Evolutionary conservation across 2,113 vertebrate genomes (phyloP).

Genomic region (Ondatra zibethicus): DNA sequence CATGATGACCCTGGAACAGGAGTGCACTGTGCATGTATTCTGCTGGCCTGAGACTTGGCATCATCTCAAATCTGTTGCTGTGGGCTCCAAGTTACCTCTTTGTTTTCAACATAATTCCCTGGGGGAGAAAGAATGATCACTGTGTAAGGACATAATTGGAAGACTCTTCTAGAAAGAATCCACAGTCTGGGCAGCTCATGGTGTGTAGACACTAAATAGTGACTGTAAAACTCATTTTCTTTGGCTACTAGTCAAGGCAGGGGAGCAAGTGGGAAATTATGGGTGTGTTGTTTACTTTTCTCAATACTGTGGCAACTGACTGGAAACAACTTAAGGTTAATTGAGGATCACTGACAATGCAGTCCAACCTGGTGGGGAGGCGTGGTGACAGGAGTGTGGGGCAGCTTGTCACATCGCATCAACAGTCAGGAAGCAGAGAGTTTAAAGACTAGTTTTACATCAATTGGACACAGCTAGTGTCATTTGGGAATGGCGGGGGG

Average conservation of each 20-base stretch:
- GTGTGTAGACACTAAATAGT: background rate
- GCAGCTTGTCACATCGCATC: background rate
- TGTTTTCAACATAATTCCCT: background rate
- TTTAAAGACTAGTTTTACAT: background rate
- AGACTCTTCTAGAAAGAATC: conserved; percentile 16
- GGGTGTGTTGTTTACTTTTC: too few relatives aligned
- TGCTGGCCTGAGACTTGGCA: background rate
- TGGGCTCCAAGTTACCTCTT: background rate
- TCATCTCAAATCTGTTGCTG: too few relatives aligned
- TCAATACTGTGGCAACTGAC: background rate
- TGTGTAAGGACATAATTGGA: background rate
- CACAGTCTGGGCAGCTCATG: background rate
- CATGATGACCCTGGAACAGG: background rate
- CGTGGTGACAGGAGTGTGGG: background rate
- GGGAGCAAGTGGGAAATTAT: background rate
- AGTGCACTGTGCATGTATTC: rapidly evolving
- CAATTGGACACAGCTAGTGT: background rate
- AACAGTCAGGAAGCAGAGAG: background rate
- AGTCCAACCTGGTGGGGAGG: background rate
- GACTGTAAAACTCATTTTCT: background rate
- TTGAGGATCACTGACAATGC: background rate
- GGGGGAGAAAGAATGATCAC: background rate
- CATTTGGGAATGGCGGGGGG: background rate
- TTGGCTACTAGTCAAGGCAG: background rate
- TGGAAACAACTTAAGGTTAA: background rate